Base-by-base conservation (phyloP, 2,113 vertebrate species). In the Butorides virescens region DNA sequence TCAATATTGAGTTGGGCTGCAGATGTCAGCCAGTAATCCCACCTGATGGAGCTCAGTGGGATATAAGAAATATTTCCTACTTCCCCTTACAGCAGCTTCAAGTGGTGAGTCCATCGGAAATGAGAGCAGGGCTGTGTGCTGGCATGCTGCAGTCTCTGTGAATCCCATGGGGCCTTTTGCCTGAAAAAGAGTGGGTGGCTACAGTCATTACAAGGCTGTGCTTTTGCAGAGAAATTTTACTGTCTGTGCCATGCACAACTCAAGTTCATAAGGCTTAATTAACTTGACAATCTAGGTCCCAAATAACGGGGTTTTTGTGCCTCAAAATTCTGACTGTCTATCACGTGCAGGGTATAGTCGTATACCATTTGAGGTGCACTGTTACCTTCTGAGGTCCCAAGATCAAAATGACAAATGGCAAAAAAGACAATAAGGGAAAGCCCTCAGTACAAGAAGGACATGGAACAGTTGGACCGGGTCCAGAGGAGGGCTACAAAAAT, bases 111-210 rank as follows among this genome's bases (percentile, higher is more conserved):
- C 39, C 39, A 21, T 30, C 4, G 2, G 15, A 91, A 94, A 73
- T 26, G 8, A 79, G 39, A 7, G 22, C 8, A 77, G 6, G 15
- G 18, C 21, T 29, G 7, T 7, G 3, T 27, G 39, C 9, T 37
- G 12, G 26, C 26, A 49, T 6, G 11, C n/a, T n/a, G 13, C 32
- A 5, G 5, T 26, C 8, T 61, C 29, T 70, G 22, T 21, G 32
- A 56, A 62, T 10, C 32, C 8, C 26, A 9, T 2, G 2, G 26
- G 18, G 13, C 9, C 29, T 55, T 74, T 59, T 0, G 0, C n/a
- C 56, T 2, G 4, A 18, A 52, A 86, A 53, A 70, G 7, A 27
- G 1, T 2, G 5, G 8, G 1, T 47, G 16, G 9, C 26, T 56
- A 53, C 37, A 71, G 17, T 7, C 2, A 0, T 63, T 62, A 44